Evolutionary conservation across 2,888 invertebrate genomes (phyloP).

Genomic region (Siphonodentalium dalli): DNA sequence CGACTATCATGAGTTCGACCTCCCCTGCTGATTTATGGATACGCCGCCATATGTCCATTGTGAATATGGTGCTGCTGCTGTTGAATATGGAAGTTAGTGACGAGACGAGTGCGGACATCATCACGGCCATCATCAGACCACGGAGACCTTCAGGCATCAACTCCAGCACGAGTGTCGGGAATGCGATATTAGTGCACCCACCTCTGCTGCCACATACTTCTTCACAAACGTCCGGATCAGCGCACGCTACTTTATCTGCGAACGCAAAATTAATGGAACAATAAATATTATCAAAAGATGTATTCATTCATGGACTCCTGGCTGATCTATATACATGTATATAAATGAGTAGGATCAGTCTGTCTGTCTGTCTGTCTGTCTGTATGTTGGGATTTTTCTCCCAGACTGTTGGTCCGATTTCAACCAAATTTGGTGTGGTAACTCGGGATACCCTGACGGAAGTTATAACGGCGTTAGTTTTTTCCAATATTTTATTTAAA

Average conservation of each 20-base stretch:
- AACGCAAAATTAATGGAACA: no score
- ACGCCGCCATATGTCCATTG: constrained; percentile 67
- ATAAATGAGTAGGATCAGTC: no score
- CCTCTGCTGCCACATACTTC: constrained; percentile 62
- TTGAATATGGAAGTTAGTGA: constrained; percentile 69
- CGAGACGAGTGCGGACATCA: constrained; percentile 69
- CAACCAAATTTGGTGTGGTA: no score
- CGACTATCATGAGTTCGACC: constrained; percentile 67
- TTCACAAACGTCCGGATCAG: constrained; percentile 63
- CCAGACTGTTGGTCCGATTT: no score
- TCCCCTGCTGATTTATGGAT: constrained; percentile 62
- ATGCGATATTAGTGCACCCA: constrained; percentile 69
- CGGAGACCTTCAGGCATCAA: constrained; percentile 66
- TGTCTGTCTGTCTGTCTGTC: no score
- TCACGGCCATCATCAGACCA: constrained; percentile 69
- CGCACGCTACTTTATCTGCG: constrained; percentile 67
- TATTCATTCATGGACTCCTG: no score
- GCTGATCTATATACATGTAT: no score
- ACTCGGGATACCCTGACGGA: no score
- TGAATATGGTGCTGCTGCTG: constrained; percentile 68
- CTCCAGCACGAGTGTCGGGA: constrained; percentile 66
- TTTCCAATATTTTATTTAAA: no score
- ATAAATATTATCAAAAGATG: no score
- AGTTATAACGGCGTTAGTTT: no score
- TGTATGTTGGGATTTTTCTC: no score